Percentiles rank a stretch among this genome's conserved stretches.
These are phyloP conservation scores for Macrocentrus cingulum DNA, from an alignment of 1,140 invertebrate genomes.

Conservation along the genomic window DNA sequence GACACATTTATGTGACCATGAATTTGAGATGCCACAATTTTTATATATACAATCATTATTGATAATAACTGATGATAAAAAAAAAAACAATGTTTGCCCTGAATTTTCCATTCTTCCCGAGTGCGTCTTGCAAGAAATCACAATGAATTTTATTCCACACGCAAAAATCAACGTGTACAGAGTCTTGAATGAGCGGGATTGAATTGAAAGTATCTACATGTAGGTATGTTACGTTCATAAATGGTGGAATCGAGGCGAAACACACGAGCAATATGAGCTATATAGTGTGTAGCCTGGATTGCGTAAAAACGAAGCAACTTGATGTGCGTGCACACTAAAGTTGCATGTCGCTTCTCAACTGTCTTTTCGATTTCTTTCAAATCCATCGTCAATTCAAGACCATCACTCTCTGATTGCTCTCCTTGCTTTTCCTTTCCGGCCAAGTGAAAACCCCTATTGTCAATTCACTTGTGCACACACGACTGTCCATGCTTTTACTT, in stretches of 20 bases:
- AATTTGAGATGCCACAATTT: not conserved
- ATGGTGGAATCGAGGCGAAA: conserved; percentile 4
- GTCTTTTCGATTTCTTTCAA: conserved; percentile 15
- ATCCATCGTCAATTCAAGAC: not conserved
- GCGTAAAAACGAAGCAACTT: conserved; percentile 19
- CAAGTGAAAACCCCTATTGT: not conserved
- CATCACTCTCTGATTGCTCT: not conserved
- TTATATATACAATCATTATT: not conserved
- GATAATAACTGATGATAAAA: not conserved
- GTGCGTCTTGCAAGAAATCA: no score
- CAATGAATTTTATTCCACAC: no score
- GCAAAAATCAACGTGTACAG: not conserved
- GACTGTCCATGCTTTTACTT: no score
- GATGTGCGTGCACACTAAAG: conserved; percentile 15
- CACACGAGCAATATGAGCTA: not conserved
- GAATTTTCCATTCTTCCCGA: no score
- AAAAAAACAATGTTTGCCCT: not conserved
- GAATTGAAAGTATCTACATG: conserved; percentile 21
- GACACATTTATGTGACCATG: conserved; percentile 1
- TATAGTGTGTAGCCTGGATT: conserved; percentile 15
- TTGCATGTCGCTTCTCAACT: conserved; percentile 6
- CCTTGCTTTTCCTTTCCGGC: not conserved
- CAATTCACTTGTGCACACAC: no score
- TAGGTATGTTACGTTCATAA: conserved; percentile 1
- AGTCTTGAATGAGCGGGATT: not conserved